Evolutionary conservation across 2,113 vertebrate genomes (phyloP).

Genomic region (Cyrtonyx montezumae): DNA sequence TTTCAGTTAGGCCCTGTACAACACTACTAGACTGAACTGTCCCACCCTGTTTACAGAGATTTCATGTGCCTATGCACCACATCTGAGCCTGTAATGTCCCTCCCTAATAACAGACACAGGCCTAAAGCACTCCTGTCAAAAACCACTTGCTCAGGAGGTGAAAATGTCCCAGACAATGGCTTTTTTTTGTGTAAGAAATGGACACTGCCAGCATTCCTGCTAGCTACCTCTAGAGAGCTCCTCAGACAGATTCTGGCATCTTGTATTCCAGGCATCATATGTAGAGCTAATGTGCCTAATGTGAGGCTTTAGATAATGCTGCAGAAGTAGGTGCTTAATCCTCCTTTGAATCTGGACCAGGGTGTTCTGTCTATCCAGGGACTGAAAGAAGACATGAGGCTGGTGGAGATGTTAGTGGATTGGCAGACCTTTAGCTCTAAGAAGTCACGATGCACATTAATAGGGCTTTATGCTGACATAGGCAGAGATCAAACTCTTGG

Average conservation of each 20-base stretch:
- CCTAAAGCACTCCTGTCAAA: neutral
- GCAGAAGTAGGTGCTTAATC: conserved; percentile 67
- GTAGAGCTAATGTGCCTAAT: conserved; percentile 54
- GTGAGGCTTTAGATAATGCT: conserved; percentile 63
- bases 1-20: neutral
- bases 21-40: neutral
- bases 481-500: conserved; percentile 39
- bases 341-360: conserved; percentile 61
- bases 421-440: conserved; percentile 7
- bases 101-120: neutral
- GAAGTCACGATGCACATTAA: conserved; percentile 31
- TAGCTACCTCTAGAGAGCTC: neutral
- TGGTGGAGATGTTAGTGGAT: neutral
- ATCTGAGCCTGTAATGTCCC: neutral
- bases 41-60: neutral
- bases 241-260: neutral
- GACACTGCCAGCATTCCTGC: neutral
- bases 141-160: neutral
- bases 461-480: conserved; percentile 38
- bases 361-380: conserved; percentile 22
- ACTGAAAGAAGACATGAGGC: conserved; percentile 33
- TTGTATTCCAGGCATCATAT: conserved; percentile 28
- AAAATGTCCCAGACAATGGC: neutral
- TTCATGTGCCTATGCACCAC: neutral
- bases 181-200: fast-evolving